A percentile compares a stretch with the other conserved stretches of the same genome.
These are phyloP conservation scores for Zootoca vivipara DNA, from an alignment of 2,113 vertebrate genomes.

Conservation along the genomic window DNA sequence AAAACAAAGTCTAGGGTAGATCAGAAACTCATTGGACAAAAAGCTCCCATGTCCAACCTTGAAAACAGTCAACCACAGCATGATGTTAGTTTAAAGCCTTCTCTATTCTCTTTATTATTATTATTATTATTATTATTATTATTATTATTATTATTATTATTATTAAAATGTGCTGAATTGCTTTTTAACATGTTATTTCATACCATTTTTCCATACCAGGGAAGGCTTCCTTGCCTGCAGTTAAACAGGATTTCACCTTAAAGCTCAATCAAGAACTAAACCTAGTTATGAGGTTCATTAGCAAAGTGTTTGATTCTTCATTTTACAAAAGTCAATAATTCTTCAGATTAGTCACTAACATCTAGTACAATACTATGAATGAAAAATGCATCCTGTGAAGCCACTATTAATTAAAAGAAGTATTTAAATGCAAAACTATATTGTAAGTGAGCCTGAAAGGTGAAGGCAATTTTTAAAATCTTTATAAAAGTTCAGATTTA, in stretches of 20 bases:
- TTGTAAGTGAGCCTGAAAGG: slow-evolving; percentile 28
- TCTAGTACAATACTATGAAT: slow-evolving; percentile 38
- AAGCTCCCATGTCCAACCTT: background rate
- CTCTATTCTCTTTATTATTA: background rate
- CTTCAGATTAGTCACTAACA: slow-evolving; percentile 49
- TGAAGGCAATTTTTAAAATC: slow-evolving; percentile 23
- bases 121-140: background rate
- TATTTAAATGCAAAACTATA: slow-evolving; percentile 31
- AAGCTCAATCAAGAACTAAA: background rate
- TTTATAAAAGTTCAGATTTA: background rate
- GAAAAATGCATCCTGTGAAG: slow-evolving; percentile 36
- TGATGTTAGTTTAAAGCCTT: background rate
- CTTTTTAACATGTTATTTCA: background rate
- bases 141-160: background rate
- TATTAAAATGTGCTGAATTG: background rate
- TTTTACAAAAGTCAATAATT: slow-evolving; percentile 49
- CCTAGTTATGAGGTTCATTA: background rate
- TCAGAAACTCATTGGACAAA: background rate
- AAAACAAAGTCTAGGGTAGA: background rate
- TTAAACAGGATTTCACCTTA: slow-evolving; percentile 13
- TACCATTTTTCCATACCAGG: background rate
- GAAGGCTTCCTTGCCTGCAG: background rate
- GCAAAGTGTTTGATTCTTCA: slow-evolving; percentile 31
- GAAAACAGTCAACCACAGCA: background rate
- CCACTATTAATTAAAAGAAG: slow-evolving; percentile 37